These are phyloP conservation scores for Zoroaster sp. DNA, from an alignment of 53 echinoderm and acorn worm genomes.

Conservation along the genomic window DNA sequence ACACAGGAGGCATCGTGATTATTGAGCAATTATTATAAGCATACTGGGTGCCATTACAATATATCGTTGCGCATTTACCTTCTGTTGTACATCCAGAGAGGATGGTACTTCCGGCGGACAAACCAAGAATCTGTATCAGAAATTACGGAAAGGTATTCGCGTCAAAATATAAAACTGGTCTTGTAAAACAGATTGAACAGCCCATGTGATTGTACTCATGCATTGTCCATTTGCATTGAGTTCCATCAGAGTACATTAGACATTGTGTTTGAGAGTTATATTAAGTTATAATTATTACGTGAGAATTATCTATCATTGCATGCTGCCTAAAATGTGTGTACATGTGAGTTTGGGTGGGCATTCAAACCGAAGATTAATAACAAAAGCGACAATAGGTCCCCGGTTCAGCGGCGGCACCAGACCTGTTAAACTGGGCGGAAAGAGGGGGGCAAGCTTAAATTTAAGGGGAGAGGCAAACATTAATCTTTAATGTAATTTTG, in stretches of 20 bases:
- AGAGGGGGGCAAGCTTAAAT: too few species aligned
- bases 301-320: neutral
- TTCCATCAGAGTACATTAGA: neutral
- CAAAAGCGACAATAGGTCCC: neutral
- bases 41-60: neutral
- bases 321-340: neutral
- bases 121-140: neutral
- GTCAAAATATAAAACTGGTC: neutral
- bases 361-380: neutral
- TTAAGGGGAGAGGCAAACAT: too few species aligned
- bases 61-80: neutral
- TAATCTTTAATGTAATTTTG: too few species aligned
- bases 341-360: neutral
- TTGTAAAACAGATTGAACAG: too few species aligned
- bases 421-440: too few species aligned
- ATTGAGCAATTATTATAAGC: neutral
- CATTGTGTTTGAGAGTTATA: neutral
- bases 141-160: neutral
- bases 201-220: too few species aligned
- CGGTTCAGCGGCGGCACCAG: too few species aligned
- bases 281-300: neutral
- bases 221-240: too few species aligned
- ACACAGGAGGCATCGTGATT: neutral
- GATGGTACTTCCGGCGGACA: neutral
- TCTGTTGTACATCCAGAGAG: neutral